Conservation (phyloP, 2,797 vertebrate genomes). For the Girardinus metallicus region DNA sequence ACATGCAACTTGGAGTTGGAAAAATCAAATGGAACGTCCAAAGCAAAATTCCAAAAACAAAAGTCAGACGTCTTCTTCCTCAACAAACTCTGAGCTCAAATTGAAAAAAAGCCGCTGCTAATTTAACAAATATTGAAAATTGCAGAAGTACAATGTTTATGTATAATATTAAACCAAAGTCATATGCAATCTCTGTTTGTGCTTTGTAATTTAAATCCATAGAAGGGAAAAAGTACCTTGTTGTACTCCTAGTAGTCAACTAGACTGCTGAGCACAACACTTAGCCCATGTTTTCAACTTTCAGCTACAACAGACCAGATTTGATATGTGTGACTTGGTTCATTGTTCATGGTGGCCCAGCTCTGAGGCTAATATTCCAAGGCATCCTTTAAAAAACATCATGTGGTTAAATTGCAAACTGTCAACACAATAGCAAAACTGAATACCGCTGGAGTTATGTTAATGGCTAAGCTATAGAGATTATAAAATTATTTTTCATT, state of each 20-base stretch:
- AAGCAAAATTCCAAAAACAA: background rate
- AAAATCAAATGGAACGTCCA: background rate
- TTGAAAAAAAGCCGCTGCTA: background rate
- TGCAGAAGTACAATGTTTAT: background rate
- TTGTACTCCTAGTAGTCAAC: background rate
- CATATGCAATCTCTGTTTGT: background rate
- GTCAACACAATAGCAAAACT: background rate
- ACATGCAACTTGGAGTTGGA: background rate
- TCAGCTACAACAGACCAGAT: background rate
- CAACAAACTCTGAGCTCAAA: background rate
- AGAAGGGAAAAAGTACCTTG: background rate
- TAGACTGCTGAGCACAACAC: background rate
- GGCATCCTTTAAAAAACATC: background rate
- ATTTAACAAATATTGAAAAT: background rate
- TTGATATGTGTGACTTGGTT: background rate
- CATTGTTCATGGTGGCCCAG: background rate
- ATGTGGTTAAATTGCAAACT: background rate
- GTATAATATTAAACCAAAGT: background rate
- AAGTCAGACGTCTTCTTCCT: background rate
- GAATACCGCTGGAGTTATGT: background rate
- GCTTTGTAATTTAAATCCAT: background rate
- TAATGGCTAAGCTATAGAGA: background rate
- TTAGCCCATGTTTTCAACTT: background rate
- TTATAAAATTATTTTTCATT: background rate
- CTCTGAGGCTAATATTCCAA: too few relatives aligned